A percentile compares a stretch with the other conserved stretches of the same genome.
These are phyloP conservation scores for Archaeoteleia sp. DNA, from an alignment of 2,888 invertebrate genomes.

Conservation along the genomic window DNA sequence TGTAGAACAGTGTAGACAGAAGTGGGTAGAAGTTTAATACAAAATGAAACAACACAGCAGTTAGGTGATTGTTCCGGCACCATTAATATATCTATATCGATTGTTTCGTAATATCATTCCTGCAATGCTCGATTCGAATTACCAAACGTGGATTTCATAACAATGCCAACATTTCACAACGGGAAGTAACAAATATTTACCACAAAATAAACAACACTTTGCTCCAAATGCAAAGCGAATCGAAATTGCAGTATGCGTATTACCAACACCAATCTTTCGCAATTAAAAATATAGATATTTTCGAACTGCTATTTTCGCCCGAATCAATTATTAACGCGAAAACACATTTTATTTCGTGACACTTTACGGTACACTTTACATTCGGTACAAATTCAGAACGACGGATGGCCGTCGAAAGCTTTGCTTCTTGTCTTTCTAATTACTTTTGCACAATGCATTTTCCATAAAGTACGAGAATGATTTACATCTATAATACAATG, in stretches of 20 bases:
- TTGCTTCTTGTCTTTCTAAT: background rate
- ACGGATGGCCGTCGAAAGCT: background rate
- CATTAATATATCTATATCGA: slow-evolving; percentile 61
- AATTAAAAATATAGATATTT: slow-evolving; percentile 47
- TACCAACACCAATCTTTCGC: slow-evolving; percentile 64
- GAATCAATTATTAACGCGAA: no score
- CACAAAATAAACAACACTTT: slow-evolving; percentile 15
- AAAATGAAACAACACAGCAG: slow-evolving; percentile 74
- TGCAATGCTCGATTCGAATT: slow-evolving; percentile 61
- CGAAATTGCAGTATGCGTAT: slow-evolving; percentile 60
- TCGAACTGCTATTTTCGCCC: slow-evolving; percentile 48
- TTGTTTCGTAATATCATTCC: slow-evolving; percentile 51
- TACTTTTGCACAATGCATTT: slow-evolving; percentile 29
- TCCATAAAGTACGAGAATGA: slow-evolving; percentile 16
- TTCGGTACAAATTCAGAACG: no score
- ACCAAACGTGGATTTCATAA: slow-evolving; percentile 10
- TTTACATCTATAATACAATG: slow-evolving; percentile 42
- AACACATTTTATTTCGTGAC: no score
- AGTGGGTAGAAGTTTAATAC: slow-evolving; percentile 74
- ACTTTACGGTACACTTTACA: no score
- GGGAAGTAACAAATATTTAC: slow-evolving; percentile 1
- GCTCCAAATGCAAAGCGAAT: slow-evolving; percentile 60
- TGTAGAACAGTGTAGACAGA: slow-evolving; percentile 75
- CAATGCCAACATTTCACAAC: background rate
- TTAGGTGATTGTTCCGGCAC: slow-evolving; percentile 73